These are phyloP conservation scores for Acanthornis magna DNA, from an alignment of 2,797 vertebrate genomes.

Conservation along the genomic window DNA sequence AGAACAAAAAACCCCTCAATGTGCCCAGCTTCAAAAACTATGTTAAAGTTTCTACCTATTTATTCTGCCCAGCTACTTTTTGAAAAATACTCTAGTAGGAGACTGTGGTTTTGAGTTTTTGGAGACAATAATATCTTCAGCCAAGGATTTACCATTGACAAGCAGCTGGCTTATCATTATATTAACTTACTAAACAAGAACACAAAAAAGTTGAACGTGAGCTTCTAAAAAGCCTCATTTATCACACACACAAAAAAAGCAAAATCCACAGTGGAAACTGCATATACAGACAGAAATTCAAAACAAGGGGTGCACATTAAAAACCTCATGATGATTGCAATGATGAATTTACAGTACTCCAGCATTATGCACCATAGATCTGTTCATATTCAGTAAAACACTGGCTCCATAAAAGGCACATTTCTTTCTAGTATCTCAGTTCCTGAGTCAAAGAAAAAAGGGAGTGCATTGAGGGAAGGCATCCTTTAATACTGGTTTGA, in stretches of 20 bases:
- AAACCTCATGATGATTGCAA: neutral
- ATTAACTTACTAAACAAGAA: neutral
- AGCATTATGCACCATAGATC: neutral
- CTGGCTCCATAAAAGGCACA: slow-evolving; percentile 19
- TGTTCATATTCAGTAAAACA: neutral
- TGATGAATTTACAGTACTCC: neutral
- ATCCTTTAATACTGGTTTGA: slow-evolving; percentile 49
- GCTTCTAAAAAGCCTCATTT: slow-evolving; percentile 4
- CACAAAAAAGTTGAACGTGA: neutral
- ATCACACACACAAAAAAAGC: neutral
- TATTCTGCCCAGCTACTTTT: neutral
- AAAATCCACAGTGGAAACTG: neutral
- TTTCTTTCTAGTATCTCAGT: neutral
- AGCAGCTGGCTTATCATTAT: neutral
- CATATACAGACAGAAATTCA: neutral
- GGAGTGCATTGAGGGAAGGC: neutral
- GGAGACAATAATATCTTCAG: neutral
- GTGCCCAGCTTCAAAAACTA: neutral
- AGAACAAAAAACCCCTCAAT: fast-evolving
- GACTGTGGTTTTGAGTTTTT: neutral
- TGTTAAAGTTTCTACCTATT: neutral
- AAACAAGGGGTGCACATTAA: neutral
- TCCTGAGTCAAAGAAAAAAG: slow-evolving; percentile 27
- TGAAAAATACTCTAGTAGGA: neutral
- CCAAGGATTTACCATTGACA: neutral